These are phyloP conservation scores for Strigamia transsilvanica DNA, from an alignment of 2,888 invertebrate genomes.

Conservation along the genomic window DNA sequence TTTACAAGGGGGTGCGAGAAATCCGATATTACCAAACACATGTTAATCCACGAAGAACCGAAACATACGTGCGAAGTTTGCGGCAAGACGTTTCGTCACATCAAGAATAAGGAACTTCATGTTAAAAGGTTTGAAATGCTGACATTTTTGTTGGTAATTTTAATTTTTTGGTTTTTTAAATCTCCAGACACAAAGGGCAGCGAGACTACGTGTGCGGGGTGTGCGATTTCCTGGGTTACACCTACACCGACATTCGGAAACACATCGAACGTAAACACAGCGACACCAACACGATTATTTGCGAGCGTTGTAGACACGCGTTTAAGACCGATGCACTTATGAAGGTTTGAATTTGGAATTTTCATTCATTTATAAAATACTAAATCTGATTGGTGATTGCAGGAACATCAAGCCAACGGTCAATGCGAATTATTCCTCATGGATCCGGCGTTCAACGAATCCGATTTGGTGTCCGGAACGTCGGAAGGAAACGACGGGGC, in stretches of 20 bases:
- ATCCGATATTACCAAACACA: conserved; percentile 65
- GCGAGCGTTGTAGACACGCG: conserved; percentile 62
- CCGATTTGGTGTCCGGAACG: conserved; percentile 31
- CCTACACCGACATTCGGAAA: conserved; percentile 66
- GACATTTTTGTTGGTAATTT: not conserved
- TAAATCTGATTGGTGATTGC: conserved; percentile 28
- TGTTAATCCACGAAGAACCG: conserved; percentile 65
- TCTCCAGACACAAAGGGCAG: conserved; percentile 64
- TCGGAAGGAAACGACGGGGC: conserved; percentile 11
- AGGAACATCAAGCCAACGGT: conserved; percentile 61
- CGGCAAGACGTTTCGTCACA: conserved; percentile 64
- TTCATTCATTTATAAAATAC: not conserved
- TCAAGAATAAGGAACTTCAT: conserved; percentile 65
- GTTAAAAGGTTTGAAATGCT: conserved; percentile 62
- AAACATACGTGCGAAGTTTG: conserved; percentile 64
- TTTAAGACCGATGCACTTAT: conserved; percentile 61
- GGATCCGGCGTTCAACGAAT: conserved; percentile 59
- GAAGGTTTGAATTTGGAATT: conserved; percentile 59
- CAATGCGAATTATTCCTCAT: conserved; percentile 62
- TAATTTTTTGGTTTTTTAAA: not conserved
- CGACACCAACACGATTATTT: conserved; percentile 61
- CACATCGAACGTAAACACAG: conserved; percentile 65
- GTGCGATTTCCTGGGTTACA: conserved; percentile 66
- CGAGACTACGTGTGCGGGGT: conserved; percentile 66
- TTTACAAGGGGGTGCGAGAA: conserved; percentile 64